Conservation (phyloP, 2,888 invertebrate species). For the Hartigia nigra region DNA sequence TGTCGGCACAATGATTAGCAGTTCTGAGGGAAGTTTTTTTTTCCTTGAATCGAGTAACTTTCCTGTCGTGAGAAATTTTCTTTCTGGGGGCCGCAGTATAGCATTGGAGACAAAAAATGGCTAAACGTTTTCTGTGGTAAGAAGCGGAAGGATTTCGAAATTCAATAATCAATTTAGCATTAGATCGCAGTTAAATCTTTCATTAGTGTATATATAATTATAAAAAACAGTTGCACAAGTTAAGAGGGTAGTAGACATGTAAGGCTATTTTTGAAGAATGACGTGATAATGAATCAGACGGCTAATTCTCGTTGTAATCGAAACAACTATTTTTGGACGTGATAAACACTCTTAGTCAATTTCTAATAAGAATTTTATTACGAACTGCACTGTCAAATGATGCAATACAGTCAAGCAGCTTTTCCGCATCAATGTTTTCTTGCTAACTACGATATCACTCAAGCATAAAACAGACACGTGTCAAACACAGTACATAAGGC, state of each 20-base stretch:
- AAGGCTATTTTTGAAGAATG: neutral
- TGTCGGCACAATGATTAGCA: neutral
- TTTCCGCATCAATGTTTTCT: neutral
- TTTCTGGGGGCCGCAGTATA: neutral
- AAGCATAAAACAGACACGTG: neutral
- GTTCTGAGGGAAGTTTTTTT: neutral
- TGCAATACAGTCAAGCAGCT: neutral
- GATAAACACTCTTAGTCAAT: neutral
- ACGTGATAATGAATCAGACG: neutral
- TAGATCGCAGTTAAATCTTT: neutral
- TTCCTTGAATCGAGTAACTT: neutral
- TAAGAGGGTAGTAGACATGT: neutral
- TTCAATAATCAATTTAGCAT: neutral
- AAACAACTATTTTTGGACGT: neutral
- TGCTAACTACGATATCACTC: neutral
- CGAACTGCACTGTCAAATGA: neutral
- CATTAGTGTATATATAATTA: neutral
- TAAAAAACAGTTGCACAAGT: neutral
- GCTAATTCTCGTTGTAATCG: neutral
- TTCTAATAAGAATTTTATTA: neutral
- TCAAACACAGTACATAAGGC: neutral
- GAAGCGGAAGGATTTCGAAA: neutral
- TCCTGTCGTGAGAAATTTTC: neutral
- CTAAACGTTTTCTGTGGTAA: neutral
- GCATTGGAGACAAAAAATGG: neutral